Percentiles rank a stretch among this genome's conserved stretches.
phyloP scores from a whole-genome alignment of 2,888 invertebrate species.

The Sipunculus nudus region DNA sequence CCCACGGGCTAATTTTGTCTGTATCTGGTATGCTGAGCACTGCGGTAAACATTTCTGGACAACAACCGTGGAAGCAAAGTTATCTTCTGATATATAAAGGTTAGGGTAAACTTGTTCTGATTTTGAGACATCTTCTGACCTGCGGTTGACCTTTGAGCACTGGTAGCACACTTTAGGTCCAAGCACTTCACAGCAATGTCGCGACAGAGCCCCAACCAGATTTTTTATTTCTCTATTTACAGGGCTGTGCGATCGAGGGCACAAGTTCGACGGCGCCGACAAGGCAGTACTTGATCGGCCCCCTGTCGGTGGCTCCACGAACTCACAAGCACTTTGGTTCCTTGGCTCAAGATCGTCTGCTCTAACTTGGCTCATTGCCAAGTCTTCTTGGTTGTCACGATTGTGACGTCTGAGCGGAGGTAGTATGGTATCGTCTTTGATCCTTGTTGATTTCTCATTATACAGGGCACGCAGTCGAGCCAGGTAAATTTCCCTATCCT shows the following conservation, averaged over 20 bases:
- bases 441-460: no score
- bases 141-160: slow-evolving; percentile 46
- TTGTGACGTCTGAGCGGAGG: no score
- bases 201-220: slow-evolving; percentile 13
- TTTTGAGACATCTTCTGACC: slow-evolving; percentile 34
- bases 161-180: slow-evolving; percentile 54
- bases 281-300: no score
- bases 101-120: slow-evolving; percentile 45
- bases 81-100: slow-evolving; percentile 48
- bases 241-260: slow-evolving; percentile 15
- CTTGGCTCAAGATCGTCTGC: no score
- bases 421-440: no score
- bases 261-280: no score
- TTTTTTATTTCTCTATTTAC: neutral
- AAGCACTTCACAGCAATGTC: slow-evolving; percentile 47
- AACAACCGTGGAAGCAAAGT: slow-evolving; percentile 47
- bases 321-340: no score
- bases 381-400: no score
- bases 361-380: no score
- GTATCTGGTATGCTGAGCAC: slow-evolving; percentile 46
- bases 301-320: no score
- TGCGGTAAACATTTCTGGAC: slow-evolving; percentile 47
- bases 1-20: slow-evolving; percentile 49
- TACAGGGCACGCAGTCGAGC: no score
- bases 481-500: no score